A percentile compares a stretch with the other conserved stretches of the same genome.
These are phyloP conservation scores for Danaus plexippus DNA, from an alignment of 1,140 invertebrate genomes.

Conservation along the genomic window DNA sequence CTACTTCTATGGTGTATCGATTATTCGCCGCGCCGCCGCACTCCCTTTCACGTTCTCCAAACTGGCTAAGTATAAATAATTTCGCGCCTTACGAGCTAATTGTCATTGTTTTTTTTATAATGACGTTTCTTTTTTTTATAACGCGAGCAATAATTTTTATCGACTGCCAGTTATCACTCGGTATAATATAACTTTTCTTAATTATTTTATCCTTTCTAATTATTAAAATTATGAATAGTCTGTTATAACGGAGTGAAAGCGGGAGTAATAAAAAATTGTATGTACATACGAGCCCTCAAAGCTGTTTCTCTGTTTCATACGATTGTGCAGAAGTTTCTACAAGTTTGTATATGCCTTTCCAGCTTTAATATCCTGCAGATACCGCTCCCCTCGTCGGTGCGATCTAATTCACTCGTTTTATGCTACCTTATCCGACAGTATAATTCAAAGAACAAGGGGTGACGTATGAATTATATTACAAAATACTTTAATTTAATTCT, in stretches of 20 bases:
- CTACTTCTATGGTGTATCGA: constrained; percentile 59
- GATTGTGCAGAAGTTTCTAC: constrained; percentile 5
- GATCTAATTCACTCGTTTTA: too few species aligned
- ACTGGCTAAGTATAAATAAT: constrained; percentile 26
- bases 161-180: too few species aligned
- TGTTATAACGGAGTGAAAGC: too few species aligned
- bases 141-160: constrained; percentile 2
- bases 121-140: constrained; percentile 16
- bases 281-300: too few species aligned
- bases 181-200: constrained; percentile 4
- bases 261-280: too few species aligned
- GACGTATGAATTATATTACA: too few species aligned
- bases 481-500: too few species aligned
- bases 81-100: constrained; percentile 25
- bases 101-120: constrained; percentile 7
- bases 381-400: neutral
- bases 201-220: neutral
- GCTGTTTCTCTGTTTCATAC: neutral
- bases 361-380: constrained; percentile 9
- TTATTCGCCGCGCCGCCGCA: constrained; percentile 35
- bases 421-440: too few species aligned
- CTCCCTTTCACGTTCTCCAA: constrained; percentile 24
- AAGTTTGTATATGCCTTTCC: constrained; percentile 4
- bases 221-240: constrained; percentile 1
- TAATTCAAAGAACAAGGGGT: too few species aligned